A percentile compares a stretch with the other conserved stretches of the same genome.
These are phyloP conservation scores for Lasioglossum villosulum DNA, from an alignment of 2,888 invertebrate genomes.

Conservation along the genomic window DNA sequence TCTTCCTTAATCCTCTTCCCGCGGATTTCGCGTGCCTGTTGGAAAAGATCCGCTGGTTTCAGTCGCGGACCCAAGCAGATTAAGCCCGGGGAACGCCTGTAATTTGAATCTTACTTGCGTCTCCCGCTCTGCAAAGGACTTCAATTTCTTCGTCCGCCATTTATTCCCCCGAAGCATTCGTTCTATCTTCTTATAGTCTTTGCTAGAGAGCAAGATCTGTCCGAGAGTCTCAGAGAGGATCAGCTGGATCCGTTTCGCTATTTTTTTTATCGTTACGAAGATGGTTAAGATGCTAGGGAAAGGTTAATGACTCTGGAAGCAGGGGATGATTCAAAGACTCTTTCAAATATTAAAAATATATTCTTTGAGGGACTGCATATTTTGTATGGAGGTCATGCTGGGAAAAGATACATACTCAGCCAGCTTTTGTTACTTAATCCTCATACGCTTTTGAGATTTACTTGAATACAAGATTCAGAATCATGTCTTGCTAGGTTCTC, in stretches of 20 bases:
- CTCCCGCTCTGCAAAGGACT: not conserved
- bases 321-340: not conserved
- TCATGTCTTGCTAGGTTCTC: not conserved
- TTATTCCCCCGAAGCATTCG: slow-evolving; percentile 8
- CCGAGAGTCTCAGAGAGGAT: not conserved
- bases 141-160: not conserved
- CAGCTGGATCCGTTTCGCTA: not conserved
- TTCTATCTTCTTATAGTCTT: not conserved
- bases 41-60: slow-evolving; percentile 1
- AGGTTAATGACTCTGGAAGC: not conserved
- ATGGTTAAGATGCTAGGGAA: not conserved
- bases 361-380: not conserved
- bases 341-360: not conserved
- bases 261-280: not conserved
- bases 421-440: not conserved
- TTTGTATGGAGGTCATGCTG: not conserved
- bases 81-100: not conserved
- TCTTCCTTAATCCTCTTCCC: slow-evolving; percentile 13
- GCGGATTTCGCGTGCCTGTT: slow-evolving; percentile 6
- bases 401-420: not conserved
- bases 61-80: slow-evolving; percentile 11
- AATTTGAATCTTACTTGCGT: slow-evolving; percentile 18
- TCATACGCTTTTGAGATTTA: not conserved
- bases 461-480: not conserved
- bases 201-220: not conserved